A percentile compares a stretch with the other conserved stretches of the same genome.
phyloP scores from a whole-genome alignment of 2,797 vertebrate genomes.

The Erethizon dorsatum region DNA sequence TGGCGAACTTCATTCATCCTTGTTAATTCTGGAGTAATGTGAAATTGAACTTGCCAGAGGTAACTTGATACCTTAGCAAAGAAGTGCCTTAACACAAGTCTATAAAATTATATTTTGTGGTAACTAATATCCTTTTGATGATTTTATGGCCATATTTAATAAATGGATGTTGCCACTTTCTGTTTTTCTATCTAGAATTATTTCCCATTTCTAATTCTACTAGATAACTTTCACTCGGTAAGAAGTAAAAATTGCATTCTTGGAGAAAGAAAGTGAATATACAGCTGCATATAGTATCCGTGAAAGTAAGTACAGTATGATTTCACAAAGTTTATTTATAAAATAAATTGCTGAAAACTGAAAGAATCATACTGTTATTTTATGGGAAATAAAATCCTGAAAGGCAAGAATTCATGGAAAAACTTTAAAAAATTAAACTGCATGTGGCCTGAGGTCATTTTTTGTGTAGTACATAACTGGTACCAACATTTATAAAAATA shows the following conservation, averaged over 20 bases:
- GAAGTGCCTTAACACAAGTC: not conserved
- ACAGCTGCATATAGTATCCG: not conserved
- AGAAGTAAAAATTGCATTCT: slow-evolving; percentile 20
- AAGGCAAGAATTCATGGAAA: not conserved
- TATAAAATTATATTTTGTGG: not conserved
- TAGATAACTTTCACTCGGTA: not conserved
- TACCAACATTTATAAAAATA: not conserved
- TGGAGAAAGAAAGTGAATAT: not conserved
- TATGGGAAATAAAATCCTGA: not conserved
- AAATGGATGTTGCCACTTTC: not conserved
- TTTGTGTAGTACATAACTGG: not conserved
- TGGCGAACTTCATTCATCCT: not conserved
- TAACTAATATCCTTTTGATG: not conserved
- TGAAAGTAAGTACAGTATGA: not conserved
- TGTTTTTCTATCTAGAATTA: slow-evolving; percentile 4
- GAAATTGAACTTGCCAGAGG: not conserved
- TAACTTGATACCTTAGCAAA: not conserved
- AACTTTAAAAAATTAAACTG: not conserved
- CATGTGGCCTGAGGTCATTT: not conserved
- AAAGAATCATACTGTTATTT: not conserved
- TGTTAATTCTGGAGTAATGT: not conserved
- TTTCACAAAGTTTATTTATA: slow-evolving; percentile 12
- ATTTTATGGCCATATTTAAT: not conserved
- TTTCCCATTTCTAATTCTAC: not conserved
- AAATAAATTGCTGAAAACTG: not conserved